These are phyloP conservation scores for Endotricha flammealis DNA, from an alignment of 2,888 invertebrate genomes.

Conservation along the genomic window DNA sequence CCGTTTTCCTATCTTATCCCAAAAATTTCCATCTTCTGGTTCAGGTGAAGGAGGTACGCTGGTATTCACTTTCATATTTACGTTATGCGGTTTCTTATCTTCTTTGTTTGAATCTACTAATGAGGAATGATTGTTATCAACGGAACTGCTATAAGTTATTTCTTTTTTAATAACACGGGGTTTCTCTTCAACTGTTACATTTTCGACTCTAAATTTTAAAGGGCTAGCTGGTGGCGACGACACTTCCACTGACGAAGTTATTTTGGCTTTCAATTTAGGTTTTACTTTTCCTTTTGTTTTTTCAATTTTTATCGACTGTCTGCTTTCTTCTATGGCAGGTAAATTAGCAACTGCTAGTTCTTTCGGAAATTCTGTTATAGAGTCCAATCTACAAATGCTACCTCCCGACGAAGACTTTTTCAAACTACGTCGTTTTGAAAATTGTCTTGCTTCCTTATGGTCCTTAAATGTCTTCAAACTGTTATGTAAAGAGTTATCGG, in stretches of 20 bases:
- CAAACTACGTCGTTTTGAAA: constrained; percentile 52
- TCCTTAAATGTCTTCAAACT: constrained; percentile 42
- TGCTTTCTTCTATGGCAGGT: constrained; percentile 68
- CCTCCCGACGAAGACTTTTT: constrained; percentile 67
- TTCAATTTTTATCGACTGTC: constrained; percentile 38
- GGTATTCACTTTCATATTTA: constrained; percentile 10
- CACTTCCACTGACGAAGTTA: constrained; percentile 75
- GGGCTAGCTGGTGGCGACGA: constrained; percentile 60
- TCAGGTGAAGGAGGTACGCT: constrained; percentile 46
- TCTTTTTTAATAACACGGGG: constrained; percentile 47
- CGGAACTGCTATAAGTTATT: constrained; percentile 49
- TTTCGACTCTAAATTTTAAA: constrained; percentile 76
- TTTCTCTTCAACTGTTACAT: constrained; percentile 80
- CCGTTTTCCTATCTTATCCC: constrained; percentile 81
- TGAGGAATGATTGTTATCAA: constrained; percentile 18
- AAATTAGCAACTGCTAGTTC: constrained; percentile 38
- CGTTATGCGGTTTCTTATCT: constrained; percentile 31
- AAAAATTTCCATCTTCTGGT: constrained; percentile 78
- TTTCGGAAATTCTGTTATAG: constrained; percentile 64
- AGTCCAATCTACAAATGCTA: constrained; percentile 60
- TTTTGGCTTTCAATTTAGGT: constrained; percentile 70
- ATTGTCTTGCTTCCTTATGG: constrained; percentile 31
- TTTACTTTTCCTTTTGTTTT: constrained; percentile 29
- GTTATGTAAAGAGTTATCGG: constrained; percentile 64
- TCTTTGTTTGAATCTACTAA: constrained; percentile 19